Evolutionary conservation across 2,797 vertebrate species (phyloP).

Genomic region (Neosilurus hyrtlii): DNA sequence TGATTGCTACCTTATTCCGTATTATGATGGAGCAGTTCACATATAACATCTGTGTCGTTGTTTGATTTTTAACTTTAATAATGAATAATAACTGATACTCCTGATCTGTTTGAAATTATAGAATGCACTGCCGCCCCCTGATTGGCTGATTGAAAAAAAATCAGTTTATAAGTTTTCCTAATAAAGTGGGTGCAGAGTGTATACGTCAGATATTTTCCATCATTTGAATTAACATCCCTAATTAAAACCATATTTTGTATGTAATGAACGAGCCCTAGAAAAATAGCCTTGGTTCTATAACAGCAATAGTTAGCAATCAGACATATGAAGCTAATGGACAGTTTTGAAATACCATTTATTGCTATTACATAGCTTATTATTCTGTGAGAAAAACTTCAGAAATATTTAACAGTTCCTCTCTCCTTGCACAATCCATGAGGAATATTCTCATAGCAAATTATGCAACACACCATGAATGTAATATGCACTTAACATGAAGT

Average conservation of each 20-base stretch:
- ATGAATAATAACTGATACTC: neutral
- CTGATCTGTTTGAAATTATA: neutral
- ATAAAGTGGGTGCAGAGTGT: neutral
- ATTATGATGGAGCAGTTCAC: no score
- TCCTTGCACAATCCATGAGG: conserved; percentile 60
- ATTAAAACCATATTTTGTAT: conserved; percentile 42
- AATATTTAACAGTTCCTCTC: conserved; percentile 51
- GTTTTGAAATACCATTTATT: conserved; percentile 43
- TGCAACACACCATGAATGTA: conserved; percentile 71
- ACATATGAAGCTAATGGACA: conserved; percentile 44
- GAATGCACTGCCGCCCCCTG: no score
- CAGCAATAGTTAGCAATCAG: conserved; percentile 20
- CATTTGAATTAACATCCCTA: conserved; percentile 1
- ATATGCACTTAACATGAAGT: conserved; percentile 74
- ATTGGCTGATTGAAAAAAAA: neutral
- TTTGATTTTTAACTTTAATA: neutral
- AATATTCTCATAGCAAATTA: conserved; percentile 69
- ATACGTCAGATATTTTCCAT: neutral
- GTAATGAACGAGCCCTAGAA: conserved; percentile 39
- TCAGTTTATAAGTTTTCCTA: neutral
- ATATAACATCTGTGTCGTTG: neutral
- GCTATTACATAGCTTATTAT: conserved; percentile 45
- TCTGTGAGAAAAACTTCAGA: conserved; percentile 49
- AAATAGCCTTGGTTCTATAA: conserved; percentile 27
- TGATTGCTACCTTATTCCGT: no score